Evolutionary conservation across 2,113 vertebrate species (phyloP).

Genomic region (Tachuris rubrigastra): DNA sequence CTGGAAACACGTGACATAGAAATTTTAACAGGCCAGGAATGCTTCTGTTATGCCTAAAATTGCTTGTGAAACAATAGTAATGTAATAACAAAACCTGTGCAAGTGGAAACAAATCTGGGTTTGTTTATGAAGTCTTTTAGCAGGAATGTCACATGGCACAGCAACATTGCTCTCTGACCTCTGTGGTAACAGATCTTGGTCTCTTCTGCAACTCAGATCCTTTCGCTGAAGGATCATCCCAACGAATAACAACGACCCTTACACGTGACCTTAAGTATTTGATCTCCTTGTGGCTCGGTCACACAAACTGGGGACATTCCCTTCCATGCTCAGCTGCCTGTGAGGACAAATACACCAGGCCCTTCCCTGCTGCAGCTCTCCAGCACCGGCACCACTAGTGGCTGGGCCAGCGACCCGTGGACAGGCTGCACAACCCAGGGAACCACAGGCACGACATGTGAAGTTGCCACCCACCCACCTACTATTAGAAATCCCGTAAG

Average conservation of each 20-base stretch:
- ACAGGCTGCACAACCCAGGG: fast-evolving
- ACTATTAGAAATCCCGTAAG: fast-evolving
- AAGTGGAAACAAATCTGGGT: background rate
- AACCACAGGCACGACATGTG: fast-evolving
- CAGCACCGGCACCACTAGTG: fast-evolving
- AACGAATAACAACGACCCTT: fast-evolving
- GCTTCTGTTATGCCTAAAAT: background rate
- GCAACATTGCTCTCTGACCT: background rate
- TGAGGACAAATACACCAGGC: fast-evolving
- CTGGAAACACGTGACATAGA: fast-evolving
- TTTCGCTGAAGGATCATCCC: background rate
- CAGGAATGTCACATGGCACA: fast-evolving
- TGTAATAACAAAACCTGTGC: fast-evolving
- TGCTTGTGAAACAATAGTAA: background rate
- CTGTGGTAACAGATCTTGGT: fast-evolving
- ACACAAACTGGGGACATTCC: fast-evolving
- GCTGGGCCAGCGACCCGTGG: fast-evolving
- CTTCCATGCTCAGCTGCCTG: background rate
- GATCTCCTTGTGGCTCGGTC: fast-evolving
- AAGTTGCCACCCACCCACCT: fast-evolving
- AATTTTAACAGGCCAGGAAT: background rate
- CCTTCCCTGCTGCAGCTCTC: background rate
- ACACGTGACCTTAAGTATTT: fast-evolving
- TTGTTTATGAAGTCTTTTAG: fast-evolving
- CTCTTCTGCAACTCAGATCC: background rate